phyloP scores from a whole-genome alignment of 2,113 vertebrate species.

The Paradoxurus hermaphroditus region DNA sequence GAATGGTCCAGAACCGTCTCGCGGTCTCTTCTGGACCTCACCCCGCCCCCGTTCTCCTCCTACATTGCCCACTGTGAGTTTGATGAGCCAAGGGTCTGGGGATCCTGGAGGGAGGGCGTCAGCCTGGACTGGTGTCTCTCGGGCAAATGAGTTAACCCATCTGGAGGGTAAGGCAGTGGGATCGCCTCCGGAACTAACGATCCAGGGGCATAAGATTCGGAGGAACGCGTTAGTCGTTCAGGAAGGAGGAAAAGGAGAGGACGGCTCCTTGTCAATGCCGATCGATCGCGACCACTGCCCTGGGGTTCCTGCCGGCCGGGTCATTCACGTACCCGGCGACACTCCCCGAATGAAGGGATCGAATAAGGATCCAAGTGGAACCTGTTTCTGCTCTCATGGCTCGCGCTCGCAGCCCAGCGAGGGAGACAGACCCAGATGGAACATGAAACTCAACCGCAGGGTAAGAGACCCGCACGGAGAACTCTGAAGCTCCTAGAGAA shows the following conservation, averaged over 20 bases:
- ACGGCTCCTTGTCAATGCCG: neutral
- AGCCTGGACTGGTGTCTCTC: neutral
- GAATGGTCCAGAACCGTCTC: neutral
- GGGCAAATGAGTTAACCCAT: neutral
- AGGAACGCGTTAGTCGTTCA: neutral
- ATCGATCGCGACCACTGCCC: neutral
- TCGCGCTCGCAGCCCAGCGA: accelerated
- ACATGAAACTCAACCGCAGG: neutral
- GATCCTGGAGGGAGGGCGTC: neutral
- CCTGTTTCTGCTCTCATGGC: accelerated
- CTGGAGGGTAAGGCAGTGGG: neutral
- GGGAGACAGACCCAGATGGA: neutral
- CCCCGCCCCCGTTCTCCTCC: neutral
- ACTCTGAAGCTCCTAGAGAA: neutral
- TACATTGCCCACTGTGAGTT: neutral
- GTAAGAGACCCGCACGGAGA: neutral
- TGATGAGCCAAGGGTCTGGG: neutral
- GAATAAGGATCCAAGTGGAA: neutral
- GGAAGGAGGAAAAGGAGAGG: neutral
- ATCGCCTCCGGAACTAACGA: neutral
- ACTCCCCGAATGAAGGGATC: neutral
- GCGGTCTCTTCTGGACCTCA: neutral
- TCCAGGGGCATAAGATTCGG: neutral
- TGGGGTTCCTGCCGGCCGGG: neutral
- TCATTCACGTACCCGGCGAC: neutral